Base-by-base conservation (phyloP, 2,888 invertebrate genomes). In the Sceliomorpha sp. region DNA sequence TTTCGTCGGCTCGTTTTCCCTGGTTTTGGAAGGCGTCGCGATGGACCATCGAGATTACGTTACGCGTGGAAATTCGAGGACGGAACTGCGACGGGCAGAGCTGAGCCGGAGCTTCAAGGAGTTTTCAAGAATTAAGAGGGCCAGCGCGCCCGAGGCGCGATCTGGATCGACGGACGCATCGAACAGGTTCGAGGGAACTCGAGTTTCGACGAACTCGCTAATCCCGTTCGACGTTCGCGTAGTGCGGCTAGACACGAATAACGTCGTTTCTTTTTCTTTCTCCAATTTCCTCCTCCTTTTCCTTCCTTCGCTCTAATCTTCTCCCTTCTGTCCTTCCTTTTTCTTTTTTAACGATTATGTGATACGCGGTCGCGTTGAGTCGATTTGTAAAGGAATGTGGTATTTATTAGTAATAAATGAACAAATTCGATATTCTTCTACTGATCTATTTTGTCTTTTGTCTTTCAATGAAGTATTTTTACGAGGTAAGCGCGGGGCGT, bases 261-360 rank as follows among this genome's bases (percentile, higher is more conserved):
- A 72, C n/a, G n/a, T n/a, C n/a, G n/a, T n/a, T n/a, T n/a, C n/a
- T 47, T 63, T 70, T 70, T 76, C 75, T 74, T 80, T 47, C 31
- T 44, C 75, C 27, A 9, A 31, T 31, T 47, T 40, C 31, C 27
- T 13, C 15, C 27, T 29, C 14, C 48, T 51, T 48, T 53, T 58
- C 15, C 62, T 34, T 40, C 42, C 9, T 48, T n/a, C 31, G 39
- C 17, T 29, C 26, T 34, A 32, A 10, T 53, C 50, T 20, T 32
- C 37, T 27, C 34, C 34, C 44, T 31, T 29, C 24, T 36, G 26
- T 34, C 37, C 31, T 10, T 24, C 5, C 10, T 40, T 15, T 8
- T 9, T 53, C 20, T 15, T 50, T 29, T 10, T 17, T 48, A 8
- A 36, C 34, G 44, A 50, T 53, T 58, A 24, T 27, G 20, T 26